Base-by-base conservation (phyloP, 1,140 invertebrate genomes). In the Stenopsyche tienmushanensis region DNA sequence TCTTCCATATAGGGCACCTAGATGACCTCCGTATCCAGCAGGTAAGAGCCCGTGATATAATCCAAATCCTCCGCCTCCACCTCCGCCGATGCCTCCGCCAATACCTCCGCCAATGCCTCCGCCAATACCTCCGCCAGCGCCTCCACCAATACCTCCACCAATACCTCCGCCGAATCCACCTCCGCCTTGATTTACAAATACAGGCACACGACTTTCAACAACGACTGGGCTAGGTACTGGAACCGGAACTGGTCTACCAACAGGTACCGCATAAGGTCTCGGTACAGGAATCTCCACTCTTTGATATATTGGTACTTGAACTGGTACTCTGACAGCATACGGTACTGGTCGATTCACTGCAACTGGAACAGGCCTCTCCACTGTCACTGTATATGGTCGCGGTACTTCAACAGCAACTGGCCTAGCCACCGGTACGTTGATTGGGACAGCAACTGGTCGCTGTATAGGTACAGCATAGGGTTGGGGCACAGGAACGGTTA, bases 361-460 rank as follows among this genome's bases (percentile, higher is more conserved):
- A 15, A 76, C 77, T 1, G 81, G 80, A 1, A 82, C 74, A 41
- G 76, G 81, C 69, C 81, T 80, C 41, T 78, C 76, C 9, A 82
- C 78, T 17, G 77, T 75, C 0, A 82, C 78, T 8, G 79, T 78
- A 59, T 82, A 80, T 2, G 81, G 77, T 59, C 78, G 76, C 26
- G 82, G 77, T 8, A 85, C 80, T 50, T 81, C 76, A 1, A 85
- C 83, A 2, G 83, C 78, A 53, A 81, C 80, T 0, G 83, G 83
- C 39, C 79, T 78, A 64, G 85, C 83, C 9, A 85, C 78, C 47
- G 74, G 73, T 21, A 76, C 74, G 52, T 73, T 72, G 0, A 76
- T 73, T 20, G 68, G 66, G 41, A 69, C 64, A 23, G 75, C 75
- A 21, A 76, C 72, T 55, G 67, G 72, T 45, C 69, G 75, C 21